These are phyloP conservation scores for Onychorhynchus coronatus DNA, from an alignment of 2,113 vertebrate species.

Conservation along the genomic window DNA sequence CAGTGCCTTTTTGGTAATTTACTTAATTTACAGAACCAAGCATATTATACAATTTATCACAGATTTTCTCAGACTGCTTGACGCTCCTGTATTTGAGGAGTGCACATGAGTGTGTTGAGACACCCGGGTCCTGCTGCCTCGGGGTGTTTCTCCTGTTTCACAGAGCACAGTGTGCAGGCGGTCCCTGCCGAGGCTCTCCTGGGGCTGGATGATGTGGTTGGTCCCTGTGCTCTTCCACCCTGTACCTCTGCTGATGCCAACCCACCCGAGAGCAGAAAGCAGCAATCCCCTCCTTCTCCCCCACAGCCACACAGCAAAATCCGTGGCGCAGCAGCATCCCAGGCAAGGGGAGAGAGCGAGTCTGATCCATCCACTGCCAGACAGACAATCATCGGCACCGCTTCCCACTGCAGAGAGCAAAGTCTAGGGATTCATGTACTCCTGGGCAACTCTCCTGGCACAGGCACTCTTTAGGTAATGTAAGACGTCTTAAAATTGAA, in stretches of 20 bases:
- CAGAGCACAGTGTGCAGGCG: neutral
- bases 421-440: conserved; percentile 45
- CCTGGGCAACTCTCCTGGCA: conserved; percentile 63
- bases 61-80: neutral
- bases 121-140: neutral
- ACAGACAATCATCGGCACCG: conserved; percentile 21
- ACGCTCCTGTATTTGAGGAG: neutral
- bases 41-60: neutral
- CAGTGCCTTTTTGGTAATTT: neutral
- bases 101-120: neutral
- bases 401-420: conserved; percentile 40
- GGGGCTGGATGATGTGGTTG: conserved; percentile 39
- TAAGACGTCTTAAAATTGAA: conserved; percentile 75
- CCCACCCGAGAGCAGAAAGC: neutral
- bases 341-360: neutral
- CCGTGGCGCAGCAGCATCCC: neutral
- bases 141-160: neutral
- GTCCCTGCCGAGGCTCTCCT: neutral
- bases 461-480: conserved; percentile 69
- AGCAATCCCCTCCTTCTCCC: neutral
- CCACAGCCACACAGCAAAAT: neutral
- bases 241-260: neutral
- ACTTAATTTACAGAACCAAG: neutral
- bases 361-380: conserved; percentile 50
- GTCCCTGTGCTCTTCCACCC: neutral